Evolutionary conservation across 2,113 vertebrate species (phyloP), one percentile per base, ranked within the genome.

Genomic region (Heteronetta atricapilla): DNA sequence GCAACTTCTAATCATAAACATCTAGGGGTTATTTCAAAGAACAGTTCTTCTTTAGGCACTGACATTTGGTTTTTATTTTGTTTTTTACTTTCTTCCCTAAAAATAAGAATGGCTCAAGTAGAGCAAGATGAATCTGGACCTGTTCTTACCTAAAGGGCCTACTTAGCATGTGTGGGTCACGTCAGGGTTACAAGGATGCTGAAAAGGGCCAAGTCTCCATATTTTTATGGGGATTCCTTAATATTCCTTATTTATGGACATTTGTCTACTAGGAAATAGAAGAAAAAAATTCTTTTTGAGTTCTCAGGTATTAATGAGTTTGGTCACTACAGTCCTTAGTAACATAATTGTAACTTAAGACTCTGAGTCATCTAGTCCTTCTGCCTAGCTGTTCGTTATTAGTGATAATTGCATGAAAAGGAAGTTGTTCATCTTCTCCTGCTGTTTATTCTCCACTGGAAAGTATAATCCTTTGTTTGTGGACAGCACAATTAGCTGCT

Each of bases 381-480:
- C 50, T 68, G 33, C 1, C 2, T 50, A 46, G 10, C 20, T 82
- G 19, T 76, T 91, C 15, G 74, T 89, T 88, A 88, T 67, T 83
- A 74, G 76, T 48, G 31, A 11, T 69, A 91, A 77, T 74, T 91
- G 40, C 68, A 55, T 63, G n/a, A 67, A 50, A 89, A 85, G 3
- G 22, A 87, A 42, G 63, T 69, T 89, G 72, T 74, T 88, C 7
- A 0, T 89, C 75, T 89, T 56, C 44, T 95, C 79, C 67, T 82
- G 63, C 76, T 88, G 90, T 31, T 94, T 90, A 62, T 89, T 91
- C n/a, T 70, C n/a, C 6, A 7, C 40, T 7, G 26, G 82, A 80
- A 91, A 88, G 5, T 18, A 60, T 96, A 94, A 96, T 86, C 88
- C 55, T 80, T 79, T 78, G 66, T 83, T 88, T 91, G 70, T 34